These are phyloP conservation scores for Scaptomyza montana DNA, from an alignment of 1,140 invertebrate genomes.

Conservation along the genomic window DNA sequence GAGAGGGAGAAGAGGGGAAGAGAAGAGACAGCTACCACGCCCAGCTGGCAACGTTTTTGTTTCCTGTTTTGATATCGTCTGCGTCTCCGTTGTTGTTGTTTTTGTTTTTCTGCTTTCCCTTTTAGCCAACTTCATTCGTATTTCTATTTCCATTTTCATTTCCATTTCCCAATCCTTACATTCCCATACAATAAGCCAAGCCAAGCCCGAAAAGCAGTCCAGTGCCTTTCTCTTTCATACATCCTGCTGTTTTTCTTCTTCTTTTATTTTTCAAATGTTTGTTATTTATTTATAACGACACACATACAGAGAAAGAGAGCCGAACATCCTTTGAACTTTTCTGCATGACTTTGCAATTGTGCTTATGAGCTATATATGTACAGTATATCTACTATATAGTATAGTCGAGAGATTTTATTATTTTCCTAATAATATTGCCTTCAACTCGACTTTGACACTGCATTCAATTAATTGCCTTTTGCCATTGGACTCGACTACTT, in stretches of 20 bases:
- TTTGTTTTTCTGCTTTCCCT: slow-evolving; percentile 31
- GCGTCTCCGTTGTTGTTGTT: slow-evolving; percentile 2
- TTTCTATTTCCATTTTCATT: not conserved
- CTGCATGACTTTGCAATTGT: slow-evolving; percentile 74
- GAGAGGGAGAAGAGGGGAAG: not conserved
- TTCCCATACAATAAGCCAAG: not conserved
- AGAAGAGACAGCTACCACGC: slow-evolving; percentile 45
- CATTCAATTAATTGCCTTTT: slow-evolving; percentile 69
- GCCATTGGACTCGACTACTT: slow-evolving; percentile 46
- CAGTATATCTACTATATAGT: too few relatives aligned
- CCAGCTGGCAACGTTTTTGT: slow-evolving; percentile 46
- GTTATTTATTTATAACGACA: slow-evolving; percentile 81
- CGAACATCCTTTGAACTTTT: slow-evolving; percentile 77
- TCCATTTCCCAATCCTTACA: not conserved
- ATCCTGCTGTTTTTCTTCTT: slow-evolving; percentile 33
- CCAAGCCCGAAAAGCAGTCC: not conserved
- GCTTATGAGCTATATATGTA: slow-evolving; percentile 50
- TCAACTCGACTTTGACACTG: slow-evolving; percentile 58
- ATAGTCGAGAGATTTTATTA: not conserved
- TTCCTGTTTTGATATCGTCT: slow-evolving; percentile 47
- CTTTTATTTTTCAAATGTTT: slow-evolving; percentile 64
- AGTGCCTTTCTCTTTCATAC: slow-evolving; percentile 17
- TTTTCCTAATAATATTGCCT: slow-evolving; percentile 10
- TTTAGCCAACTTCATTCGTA: slow-evolving; percentile 21
- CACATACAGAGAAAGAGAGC: not conserved